Conservation (phyloP, 2,888 invertebrate species). For the Galerucella pusilla region DNA sequence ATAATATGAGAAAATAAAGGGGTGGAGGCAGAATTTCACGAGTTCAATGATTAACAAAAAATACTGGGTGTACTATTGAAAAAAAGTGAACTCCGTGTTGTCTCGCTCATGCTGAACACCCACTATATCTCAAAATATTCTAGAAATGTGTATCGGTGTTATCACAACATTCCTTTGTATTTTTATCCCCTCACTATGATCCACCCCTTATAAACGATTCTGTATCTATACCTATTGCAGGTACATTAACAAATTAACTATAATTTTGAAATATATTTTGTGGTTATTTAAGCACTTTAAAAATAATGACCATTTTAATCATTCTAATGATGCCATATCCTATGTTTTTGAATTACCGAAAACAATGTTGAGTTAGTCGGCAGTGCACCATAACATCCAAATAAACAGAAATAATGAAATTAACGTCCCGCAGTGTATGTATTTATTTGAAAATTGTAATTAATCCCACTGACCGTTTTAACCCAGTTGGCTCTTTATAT, state of each 20-base stretch:
- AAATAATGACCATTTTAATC: neutral
- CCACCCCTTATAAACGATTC: no score
- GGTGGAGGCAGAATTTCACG: no score
- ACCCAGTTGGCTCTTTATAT: constrained; percentile 18
- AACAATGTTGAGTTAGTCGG: neutral
- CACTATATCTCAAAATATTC: no score
- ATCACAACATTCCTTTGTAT: no score
- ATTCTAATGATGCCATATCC: neutral
- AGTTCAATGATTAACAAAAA: no score
- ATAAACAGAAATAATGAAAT: constrained; percentile 4
- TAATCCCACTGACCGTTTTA: constrained; percentile 22
- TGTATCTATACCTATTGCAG: neutral
- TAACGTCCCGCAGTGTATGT: constrained; percentile 4
- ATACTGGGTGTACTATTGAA: no score
- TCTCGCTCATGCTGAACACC: no score
- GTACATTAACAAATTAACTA: neutral
- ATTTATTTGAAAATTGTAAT: constrained; percentile 23
- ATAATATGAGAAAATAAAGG: no score
- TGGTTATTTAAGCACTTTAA: neutral
- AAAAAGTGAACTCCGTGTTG: no score
- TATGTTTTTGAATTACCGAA: neutral
- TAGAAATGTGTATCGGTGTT: no score
- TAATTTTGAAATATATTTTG: neutral
- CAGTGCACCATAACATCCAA: constrained; percentile 4
- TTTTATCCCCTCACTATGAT: no score